These are phyloP conservation scores for Labeo calbasu DNA, from an alignment of 2,797 vertebrate species.

Conservation along the genomic window DNA sequence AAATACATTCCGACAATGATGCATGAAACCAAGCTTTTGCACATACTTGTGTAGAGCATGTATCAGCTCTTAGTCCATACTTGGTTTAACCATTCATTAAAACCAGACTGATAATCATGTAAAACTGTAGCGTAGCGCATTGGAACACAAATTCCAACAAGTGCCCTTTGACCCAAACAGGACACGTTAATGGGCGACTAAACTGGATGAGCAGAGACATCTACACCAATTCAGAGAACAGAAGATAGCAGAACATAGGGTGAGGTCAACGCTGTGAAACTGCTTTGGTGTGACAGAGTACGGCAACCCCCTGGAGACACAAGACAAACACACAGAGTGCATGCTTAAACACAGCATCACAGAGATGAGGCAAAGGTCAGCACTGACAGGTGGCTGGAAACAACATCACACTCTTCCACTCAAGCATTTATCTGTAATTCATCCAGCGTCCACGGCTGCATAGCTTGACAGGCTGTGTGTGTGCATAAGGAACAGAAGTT, in stretches of 20 bases:
- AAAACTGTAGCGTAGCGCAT: not conserved
- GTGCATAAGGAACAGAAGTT: not conserved
- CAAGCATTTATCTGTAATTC: not conserved
- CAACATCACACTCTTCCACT: slow-evolving; percentile 19
- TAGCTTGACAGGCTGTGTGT: slow-evolving; percentile 14
- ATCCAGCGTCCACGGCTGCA: not conserved
- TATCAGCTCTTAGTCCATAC: not conserved
- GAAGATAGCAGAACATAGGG: slow-evolving; percentile 18
- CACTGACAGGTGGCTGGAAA: slow-evolving; percentile 70
- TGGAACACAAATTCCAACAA: slow-evolving; percentile 2
- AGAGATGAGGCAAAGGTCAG: slow-evolving; percentile 72
- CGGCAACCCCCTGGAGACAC: slow-evolving; percentile 51
- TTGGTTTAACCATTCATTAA: slow-evolving; percentile 6
- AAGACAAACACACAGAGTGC: slow-evolving; percentile 61
- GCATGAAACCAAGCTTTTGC: not conserved
- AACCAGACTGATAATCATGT: not conserved
- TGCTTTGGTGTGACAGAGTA: slow-evolving; percentile 2
- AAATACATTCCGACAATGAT: not conserved
- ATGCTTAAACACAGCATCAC: slow-evolving; percentile 63
- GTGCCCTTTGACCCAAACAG: slow-evolving; percentile 29
- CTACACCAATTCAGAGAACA: slow-evolving; percentile 21
- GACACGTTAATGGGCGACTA: not conserved
- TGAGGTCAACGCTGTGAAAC: slow-evolving; percentile 32
- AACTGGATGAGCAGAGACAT: not conserved
- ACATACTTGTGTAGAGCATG: not conserved